Evolutionary conservation across 2,113 vertebrate genomes (phyloP), one percentile per base, ranked within the genome.

Genomic region (Callopanchax toddi): DNA sequence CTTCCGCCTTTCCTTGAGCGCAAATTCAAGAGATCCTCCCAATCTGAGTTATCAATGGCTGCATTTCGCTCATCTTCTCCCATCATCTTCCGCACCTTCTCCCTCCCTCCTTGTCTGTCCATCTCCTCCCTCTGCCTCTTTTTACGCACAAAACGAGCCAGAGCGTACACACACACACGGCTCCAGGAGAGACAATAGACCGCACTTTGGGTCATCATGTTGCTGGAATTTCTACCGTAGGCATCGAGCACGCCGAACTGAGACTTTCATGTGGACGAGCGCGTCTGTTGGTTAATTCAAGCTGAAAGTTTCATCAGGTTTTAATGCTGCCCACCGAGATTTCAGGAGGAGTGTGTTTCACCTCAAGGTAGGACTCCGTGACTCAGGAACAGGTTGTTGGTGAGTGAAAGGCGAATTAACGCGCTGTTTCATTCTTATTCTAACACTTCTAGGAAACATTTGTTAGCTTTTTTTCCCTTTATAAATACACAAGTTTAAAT

Each of bases 311-410:
- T 60, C 56, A 5, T 59, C 68, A 58, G 54, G 56, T 84, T 91
- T 92, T 87, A 76, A 93, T 93, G 92, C 90, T 92, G 86, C 92
- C 92, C 61, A 93, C 89, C 78, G 91, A 93, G 90, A 86, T 88
- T 82, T 86, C 89, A 66, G 91, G 76, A 89, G 91, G 90, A 89
- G 89, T 91, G 91, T 92, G 90, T 89, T 93, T 92, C 86, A 91
- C 89, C 79, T 89, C 90, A 84, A 93, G 92, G 92, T 93, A 90
- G 52, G 89, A 64, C 40, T 66, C 76, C 39, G 74, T 43, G 70
- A 73, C 64, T 66, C 55, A 42, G 23, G 62, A 75, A 60, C 79
- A 86, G 79, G 89, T 89, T 85, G 80, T 58, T 68, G 26, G 39
- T 32, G 18, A 21, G 20, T 51, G 46, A 34, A 62, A 39, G 62